Percentiles rank a stretch among this genome's conserved stretches.
Evolutionary conservation across 2,113 vertebrate genomes (phyloP).

Genomic region (Hemichromis elongatus): DNA sequence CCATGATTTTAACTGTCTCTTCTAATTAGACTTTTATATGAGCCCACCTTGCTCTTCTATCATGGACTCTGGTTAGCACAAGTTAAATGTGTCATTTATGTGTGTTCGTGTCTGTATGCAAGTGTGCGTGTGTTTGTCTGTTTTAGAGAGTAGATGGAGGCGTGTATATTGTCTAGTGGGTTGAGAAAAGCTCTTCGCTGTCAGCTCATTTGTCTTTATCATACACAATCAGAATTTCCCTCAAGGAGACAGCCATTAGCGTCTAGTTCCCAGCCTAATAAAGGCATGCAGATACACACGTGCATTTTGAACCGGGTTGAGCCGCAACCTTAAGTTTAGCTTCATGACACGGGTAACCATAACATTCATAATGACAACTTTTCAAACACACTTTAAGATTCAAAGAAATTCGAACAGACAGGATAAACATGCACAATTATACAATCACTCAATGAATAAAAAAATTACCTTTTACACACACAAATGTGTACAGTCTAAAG

Average conservation of each 20-base stretch:
- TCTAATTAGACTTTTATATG: slow-evolving; percentile 54
- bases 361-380: neutral
- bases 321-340: neutral
- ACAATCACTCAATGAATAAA: neutral
- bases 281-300: neutral
- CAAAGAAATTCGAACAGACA: neutral
- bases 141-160: slow-evolving; percentile 8
- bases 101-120: neutral
- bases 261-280: slow-evolving; percentile 21
- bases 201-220: slow-evolving; percentile 68
- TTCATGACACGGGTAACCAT: neutral
- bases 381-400: neutral
- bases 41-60: slow-evolving; percentile 41
- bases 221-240: slow-evolving; percentile 42
- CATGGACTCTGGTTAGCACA: slow-evolving; percentile 43
- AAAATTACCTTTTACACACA: slow-evolving; percentile 7
- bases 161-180: slow-evolving; percentile 49
- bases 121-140: neutral
- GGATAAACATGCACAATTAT: neutral
- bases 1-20: slow-evolving; percentile 37
- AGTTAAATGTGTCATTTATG: slow-evolving; percentile 24
- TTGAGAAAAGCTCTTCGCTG: slow-evolving; percentile 47
- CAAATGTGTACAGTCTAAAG: slow-evolving; percentile 16
- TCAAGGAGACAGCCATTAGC: slow-evolving; percentile 48
- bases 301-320: neutral